Base-by-base conservation (phyloP, 2,797 vertebrate genomes). In the Zalophus californianus region DNA sequence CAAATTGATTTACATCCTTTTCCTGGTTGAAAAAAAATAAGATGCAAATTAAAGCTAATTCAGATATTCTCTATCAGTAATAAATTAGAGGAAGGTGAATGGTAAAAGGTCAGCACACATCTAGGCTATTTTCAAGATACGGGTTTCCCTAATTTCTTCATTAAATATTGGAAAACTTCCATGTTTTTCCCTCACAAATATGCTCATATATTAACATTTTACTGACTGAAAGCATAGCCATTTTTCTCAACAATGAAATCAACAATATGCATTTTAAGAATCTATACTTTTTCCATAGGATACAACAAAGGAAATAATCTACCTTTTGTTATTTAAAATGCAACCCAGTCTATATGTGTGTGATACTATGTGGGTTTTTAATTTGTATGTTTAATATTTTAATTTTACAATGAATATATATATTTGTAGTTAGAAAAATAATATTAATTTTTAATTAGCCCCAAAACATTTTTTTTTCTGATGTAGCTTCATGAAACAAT, bases 221-320 rank as follows among this genome's bases (percentile, higher is more conserved):
- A 60, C 10, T 86, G 56, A 29, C 14, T 92, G 20, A 87, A 66
- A 85, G 32, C 54, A 83, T n/a, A 14, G 25, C 8, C 58, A 52
- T 54, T 66, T 94, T 82, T 85, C 56, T 93, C 64, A 83, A 90
- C 66, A 77, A 54, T 60, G 35, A 93, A 96, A 84, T 91, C n/a
- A 91, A 79, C 48, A 62, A n/a, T 52, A 56, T 7, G 0, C 20
- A 94, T 87, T 85, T 95, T 77, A 80, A 90, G 70, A 86, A 94
- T 15, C 16, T 80, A 52, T 0, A 41, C 2, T 92, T 91, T 94
- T 87, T 48, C 27, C 44, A 86, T 41, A 8, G 27, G 7, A 75
- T 95, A 41, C 62, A 97, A 87, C 2, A 32, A 87, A 95, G 25
- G 83, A 8, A 90, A 96, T 13, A 96, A 91, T 87, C 3, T 58